phyloP scores from a whole-genome alignment of 2,888 invertebrate species.

The Loripinus fragilis region DNA sequence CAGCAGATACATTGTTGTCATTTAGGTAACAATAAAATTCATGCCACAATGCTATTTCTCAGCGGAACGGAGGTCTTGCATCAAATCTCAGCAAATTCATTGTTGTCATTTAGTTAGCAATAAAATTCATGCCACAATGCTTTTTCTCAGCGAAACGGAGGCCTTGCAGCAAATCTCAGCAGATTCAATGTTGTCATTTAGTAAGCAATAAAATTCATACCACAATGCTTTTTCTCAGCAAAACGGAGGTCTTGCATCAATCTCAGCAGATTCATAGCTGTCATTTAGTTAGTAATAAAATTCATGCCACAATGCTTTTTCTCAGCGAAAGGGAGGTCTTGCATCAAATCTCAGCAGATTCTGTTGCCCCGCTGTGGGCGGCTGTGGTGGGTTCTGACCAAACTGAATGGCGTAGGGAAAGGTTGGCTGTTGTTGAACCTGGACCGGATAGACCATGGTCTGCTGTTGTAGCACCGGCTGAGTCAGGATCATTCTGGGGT shows the following conservation, averaged over 20 bases:
- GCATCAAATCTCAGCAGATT: slow-evolving; percentile 34
- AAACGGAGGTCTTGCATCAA: too few relatives aligned
- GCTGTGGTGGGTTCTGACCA: slow-evolving; percentile 21
- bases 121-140: too few relatives aligned
- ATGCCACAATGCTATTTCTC: too few relatives aligned
- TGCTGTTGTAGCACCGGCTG: slow-evolving; percentile 49
- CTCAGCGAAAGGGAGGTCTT: neutral
- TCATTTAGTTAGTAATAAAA: too few relatives aligned
- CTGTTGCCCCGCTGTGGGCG: slow-evolving; percentile 18
- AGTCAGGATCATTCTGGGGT: slow-evolving; percentile 39
- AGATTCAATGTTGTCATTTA: too few relatives aligned
- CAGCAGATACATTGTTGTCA: too few relatives aligned
- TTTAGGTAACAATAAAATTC: too few relatives aligned
- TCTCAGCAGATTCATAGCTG: too few relatives aligned
- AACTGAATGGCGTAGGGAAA: slow-evolving; percentile 36
- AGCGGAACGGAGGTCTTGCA: neutral
- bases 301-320: too few relatives aligned
- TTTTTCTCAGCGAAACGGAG: neutral
- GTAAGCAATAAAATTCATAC: too few relatives aligned
- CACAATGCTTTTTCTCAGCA: too few relatives aligned
- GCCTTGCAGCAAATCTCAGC: slow-evolving; percentile 28
- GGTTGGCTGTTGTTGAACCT: slow-evolving; percentile 35
- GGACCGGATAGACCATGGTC: slow-evolving; percentile 51
- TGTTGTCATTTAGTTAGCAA: too few relatives aligned
- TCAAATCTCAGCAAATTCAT: slow-evolving; percentile 36